Conservation (phyloP, 35 echinoderm and acorn worm species). For the Eucidaris tribuloides region DNA sequence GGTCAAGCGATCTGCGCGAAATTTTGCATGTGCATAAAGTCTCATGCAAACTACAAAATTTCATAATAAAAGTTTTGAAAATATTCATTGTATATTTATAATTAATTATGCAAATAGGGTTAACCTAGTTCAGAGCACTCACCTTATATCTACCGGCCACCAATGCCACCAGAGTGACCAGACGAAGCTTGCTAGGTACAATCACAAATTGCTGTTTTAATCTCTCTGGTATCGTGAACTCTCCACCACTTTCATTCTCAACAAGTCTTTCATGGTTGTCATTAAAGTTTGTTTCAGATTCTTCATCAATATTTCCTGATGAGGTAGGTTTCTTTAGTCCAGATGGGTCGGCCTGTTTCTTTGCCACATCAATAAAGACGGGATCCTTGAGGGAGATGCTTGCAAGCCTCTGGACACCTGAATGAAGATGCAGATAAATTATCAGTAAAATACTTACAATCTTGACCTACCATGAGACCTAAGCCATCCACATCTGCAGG, state of each 20-base stretch:
- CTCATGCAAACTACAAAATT: too few species aligned
- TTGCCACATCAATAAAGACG: slow-evolving; percentile 62
- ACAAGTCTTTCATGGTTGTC: neutral
- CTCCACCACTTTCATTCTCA: neutral
- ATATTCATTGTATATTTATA: too few species aligned
- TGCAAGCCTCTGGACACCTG: slow-evolving; percentile 84
- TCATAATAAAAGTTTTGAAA: too few species aligned
- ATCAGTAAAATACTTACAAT: too few species aligned
- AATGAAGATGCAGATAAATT: too few species aligned
- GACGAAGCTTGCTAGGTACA: slow-evolving; percentile 91
- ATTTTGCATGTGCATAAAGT: too few species aligned
- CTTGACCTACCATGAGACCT: too few species aligned
- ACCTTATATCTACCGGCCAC: slow-evolving; percentile 72
- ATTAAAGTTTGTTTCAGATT: neutral
- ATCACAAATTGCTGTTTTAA: slow-evolving; percentile 84
- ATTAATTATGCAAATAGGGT: too few species aligned
- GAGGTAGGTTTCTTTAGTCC: neutral
- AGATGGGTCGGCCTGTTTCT: neutral
- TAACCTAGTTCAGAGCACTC: neutral
- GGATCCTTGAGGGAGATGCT: slow-evolving; percentile 79
- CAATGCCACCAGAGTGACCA: slow-evolving; percentile 80
- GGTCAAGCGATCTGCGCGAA: too few species aligned
- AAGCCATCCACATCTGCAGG: too few species aligned
- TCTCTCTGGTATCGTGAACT: slow-evolving; percentile 72
- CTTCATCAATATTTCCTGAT: neutral